These are phyloP conservation scores for Isichthys henryi DNA, from an alignment of 2,113 vertebrate genomes.

Conservation along the genomic window DNA sequence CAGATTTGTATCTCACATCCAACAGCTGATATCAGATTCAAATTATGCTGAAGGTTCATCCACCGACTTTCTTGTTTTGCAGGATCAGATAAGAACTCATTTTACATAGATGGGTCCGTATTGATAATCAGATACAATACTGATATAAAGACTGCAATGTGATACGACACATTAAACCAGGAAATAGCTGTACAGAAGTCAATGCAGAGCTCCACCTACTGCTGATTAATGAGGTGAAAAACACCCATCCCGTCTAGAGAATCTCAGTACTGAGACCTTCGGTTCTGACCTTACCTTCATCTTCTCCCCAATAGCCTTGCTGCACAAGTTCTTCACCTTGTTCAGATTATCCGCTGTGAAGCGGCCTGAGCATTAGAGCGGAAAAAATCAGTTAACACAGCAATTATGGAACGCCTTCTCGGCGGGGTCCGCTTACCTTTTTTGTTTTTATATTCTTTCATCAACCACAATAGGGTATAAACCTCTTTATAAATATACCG, in stretches of 20 bases:
- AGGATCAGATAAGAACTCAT: neutral
- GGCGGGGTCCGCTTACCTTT: neutral
- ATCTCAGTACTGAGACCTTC: neutral
- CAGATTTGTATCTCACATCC: neutral
- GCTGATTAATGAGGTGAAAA: neutral
- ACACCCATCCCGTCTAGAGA: neutral
- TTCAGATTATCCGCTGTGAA: slow-evolving; percentile 92
- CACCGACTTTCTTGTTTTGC: neutral
- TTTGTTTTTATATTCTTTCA: neutral
- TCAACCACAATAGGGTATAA: neutral
- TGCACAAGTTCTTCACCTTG: slow-evolving; percentile 94
- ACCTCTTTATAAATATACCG: neutral
- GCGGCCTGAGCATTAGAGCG: slow-evolving; percentile 64
- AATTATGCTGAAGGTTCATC: neutral
- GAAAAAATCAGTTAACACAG: neutral
- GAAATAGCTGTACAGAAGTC: neutral
- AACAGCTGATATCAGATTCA: neutral
- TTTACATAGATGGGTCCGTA: neutral
- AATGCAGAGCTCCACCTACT: neutral
- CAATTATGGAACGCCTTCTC: neutral
- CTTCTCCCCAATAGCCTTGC: slow-evolving; percentile 94
- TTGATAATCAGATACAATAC: neutral
- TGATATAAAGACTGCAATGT: neutral
- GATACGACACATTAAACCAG: neutral
- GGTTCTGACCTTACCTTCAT: slow-evolving; percentile 81